Evolutionary conservation across 2,888 invertebrate species (phyloP).

Genomic region (Subacronicta megacephala): DNA sequence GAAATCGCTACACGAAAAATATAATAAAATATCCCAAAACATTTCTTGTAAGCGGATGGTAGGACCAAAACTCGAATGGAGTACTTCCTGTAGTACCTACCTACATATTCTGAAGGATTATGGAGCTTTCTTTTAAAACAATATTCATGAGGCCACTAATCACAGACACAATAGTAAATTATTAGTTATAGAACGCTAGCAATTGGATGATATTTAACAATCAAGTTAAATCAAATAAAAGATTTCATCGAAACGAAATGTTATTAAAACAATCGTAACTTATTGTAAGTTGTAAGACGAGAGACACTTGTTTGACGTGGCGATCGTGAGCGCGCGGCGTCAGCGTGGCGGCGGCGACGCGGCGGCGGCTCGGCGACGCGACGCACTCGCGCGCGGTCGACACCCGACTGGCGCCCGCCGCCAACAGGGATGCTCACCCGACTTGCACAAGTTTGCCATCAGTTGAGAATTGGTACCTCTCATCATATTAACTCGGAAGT

Average conservation of each 20-base stretch:
- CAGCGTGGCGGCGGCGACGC: conserved; percentile 6
- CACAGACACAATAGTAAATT: too few relatives aligned
- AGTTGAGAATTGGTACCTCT: too few relatives aligned
- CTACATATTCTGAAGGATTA: too few relatives aligned
- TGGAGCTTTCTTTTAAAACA: too few relatives aligned
- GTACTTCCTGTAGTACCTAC: not conserved
- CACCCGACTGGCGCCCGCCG: conserved; percentile 55
- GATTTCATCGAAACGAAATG: too few relatives aligned
- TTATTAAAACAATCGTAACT: not conserved
- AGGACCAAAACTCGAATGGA: not conserved
- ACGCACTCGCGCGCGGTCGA: conserved; percentile 36
- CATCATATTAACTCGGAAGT: too few relatives aligned
- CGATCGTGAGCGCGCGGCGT: conserved; percentile 11
- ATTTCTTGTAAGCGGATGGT: too few relatives aligned
- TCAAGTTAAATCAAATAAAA: not conserved
- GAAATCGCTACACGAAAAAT: too few relatives aligned
- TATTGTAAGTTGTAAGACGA: not conserved
- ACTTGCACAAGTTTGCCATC: conserved; percentile 1
- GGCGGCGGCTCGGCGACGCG: conserved; percentile 13
- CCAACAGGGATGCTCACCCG: conserved; percentile 3
- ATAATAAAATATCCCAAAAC: too few relatives aligned
- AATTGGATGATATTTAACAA: not conserved
- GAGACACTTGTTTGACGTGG: conserved; percentile 6
- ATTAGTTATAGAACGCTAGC: too few relatives aligned
- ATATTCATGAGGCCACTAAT: too few relatives aligned